A percentile compares a stretch with the other conserved stretches of the same genome.
These are phyloP conservation scores for Sebastes paucispinis DNA, from an alignment of 2,797 vertebrate species.

Conservation along the genomic window DNA sequence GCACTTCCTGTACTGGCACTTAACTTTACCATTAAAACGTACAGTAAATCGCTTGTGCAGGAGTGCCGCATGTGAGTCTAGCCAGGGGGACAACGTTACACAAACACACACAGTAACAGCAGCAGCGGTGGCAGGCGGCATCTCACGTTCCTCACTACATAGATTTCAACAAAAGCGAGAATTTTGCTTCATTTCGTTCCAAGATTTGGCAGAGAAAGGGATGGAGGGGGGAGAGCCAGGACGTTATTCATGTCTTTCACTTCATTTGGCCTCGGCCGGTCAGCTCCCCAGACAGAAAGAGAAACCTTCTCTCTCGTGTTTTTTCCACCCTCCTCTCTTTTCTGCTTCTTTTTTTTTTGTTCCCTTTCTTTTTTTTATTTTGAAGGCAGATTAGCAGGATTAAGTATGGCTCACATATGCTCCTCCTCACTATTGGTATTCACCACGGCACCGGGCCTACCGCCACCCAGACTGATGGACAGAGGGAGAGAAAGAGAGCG, in stretches of 20 bases:
- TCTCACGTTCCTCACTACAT: slow-evolving; percentile 62
- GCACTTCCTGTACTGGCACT: slow-evolving; percentile 5
- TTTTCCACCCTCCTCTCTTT: slow-evolving; percentile 70
- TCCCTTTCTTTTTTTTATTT: slow-evolving; percentile 76
- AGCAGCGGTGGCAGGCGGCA: slow-evolving; percentile 35
- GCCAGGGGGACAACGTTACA: slow-evolving; percentile 4
- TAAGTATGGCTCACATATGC: slow-evolving; percentile 98
- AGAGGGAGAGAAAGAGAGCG: slow-evolving; percentile 3
- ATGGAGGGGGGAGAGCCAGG: slow-evolving; percentile 57
- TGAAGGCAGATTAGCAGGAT: slow-evolving; percentile 98
- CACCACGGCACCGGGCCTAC: slow-evolving; percentile 84
- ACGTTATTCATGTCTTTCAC: slow-evolving; percentile 83
- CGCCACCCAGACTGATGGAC: slow-evolving; percentile 87
- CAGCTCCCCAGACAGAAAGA: slow-evolving; percentile 78
- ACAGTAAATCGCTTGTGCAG: slow-evolving; percentile 3
- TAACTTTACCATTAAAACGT: slow-evolving; percentile 23
- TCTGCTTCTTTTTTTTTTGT: slow-evolving; percentile 54
- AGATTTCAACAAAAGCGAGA: slow-evolving; percentile 69
- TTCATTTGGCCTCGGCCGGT: slow-evolving; percentile 86
- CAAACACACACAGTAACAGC: slow-evolving; percentile 39
- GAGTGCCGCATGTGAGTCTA: slow-evolving; percentile 36
- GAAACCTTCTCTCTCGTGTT: slow-evolving; percentile 75
- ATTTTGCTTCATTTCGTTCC: slow-evolving; percentile 79
- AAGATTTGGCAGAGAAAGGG: slow-evolving; percentile 69
- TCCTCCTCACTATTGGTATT: slow-evolving; percentile 94